Evolutionary conservation across 2,797 vertebrate genomes (phyloP).

Genomic region (Peromyscus aztecus): DNA sequence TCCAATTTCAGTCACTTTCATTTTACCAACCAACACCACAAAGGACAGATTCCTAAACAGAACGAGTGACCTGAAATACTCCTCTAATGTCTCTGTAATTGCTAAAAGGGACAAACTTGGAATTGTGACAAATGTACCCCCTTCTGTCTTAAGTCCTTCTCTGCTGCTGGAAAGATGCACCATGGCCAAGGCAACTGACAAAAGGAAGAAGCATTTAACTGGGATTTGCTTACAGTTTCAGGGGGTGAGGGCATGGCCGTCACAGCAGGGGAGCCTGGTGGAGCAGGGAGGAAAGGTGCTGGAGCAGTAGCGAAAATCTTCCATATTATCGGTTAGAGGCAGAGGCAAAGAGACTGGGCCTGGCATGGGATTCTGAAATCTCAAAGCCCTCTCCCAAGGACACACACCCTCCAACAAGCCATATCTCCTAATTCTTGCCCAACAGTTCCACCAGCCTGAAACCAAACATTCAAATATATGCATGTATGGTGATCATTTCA

Average conservation of each 20-base stretch:
- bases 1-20: not conserved
- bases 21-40: not conserved
- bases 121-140: not conserved
- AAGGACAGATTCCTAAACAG: not conserved
- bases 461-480: not conserved
- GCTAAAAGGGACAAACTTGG: not conserved
- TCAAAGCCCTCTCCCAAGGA: not conserved
- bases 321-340: too few relatives aligned
- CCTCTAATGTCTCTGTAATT: not conserved
- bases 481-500: not conserved
- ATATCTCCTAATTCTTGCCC: not conserved
- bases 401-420: not conserved
- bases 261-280: too few relatives aligned
- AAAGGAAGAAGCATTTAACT: not conserved
- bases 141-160: not conserved
- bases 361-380: not conserved
- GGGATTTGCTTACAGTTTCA: not conserved
- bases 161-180: not conserved
- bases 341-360: not conserved
- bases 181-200: not conserved
- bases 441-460: not conserved
- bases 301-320: not conserved
- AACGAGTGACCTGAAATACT: not conserved
- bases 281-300: accelerated
- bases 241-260: too few relatives aligned